A percentile compares a stretch with the other conserved stretches of the same genome.
Conservation (phyloP, 2,797 vertebrate genomes). For the Liasis olivaceus region DNA sequence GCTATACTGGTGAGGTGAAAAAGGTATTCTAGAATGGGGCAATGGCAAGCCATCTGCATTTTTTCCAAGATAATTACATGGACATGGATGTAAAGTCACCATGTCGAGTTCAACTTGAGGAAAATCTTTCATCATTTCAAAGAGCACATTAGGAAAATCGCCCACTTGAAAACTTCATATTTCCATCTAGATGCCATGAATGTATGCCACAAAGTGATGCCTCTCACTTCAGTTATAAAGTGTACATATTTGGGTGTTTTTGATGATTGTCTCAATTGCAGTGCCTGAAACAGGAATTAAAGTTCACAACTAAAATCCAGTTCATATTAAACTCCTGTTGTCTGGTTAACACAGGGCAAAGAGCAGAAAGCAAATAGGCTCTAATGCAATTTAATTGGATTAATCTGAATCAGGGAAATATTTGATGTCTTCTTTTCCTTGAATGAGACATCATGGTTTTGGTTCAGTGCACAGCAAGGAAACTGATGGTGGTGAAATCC, state of each 20-base stretch:
- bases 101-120: not conserved
- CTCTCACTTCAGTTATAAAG: not conserved
- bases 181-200: not conserved
- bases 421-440: not conserved
- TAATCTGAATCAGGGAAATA: not conserved
- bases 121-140: not conserved
- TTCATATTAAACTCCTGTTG: not conserved
- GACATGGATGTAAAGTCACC: not conserved
- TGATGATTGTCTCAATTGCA: not conserved
- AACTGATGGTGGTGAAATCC: not conserved
- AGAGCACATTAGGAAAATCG: not conserved
- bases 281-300: not conserved
- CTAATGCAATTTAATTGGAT: not conserved
- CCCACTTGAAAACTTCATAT: not conserved
- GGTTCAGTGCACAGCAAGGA: not conserved
- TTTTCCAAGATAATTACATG: not conserved
- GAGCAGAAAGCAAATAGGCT: not conserved
- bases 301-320: not conserved
- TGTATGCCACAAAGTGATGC: not conserved
- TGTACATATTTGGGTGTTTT: not conserved
- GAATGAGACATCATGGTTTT: not conserved
- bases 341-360: accelerated
- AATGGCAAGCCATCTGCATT: not conserved
- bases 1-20: not conserved
- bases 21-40: not conserved